A percentile compares a stretch with the other conserved stretches of the same genome.
Evolutionary conservation across 2,888 invertebrate species (phyloP).

Genomic region (Drosophila ustulata): DNA sequence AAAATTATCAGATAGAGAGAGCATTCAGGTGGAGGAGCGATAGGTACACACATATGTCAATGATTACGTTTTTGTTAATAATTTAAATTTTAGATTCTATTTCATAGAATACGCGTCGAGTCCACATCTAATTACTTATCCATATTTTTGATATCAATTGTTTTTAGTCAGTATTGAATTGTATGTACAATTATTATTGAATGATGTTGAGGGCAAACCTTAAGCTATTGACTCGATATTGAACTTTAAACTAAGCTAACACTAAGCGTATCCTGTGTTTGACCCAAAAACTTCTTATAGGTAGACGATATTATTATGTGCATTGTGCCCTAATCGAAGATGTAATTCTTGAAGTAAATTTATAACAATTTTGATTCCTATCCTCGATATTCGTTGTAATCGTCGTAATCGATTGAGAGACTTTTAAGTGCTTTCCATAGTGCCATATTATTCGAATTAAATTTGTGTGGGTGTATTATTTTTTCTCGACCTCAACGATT

Average conservation of each 20-base stretch:
- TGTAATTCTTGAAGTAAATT: background rate
- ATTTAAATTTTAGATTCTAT: slow-evolving; percentile 56
- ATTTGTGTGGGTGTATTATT: background rate
- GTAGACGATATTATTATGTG: slow-evolving; percentile 21
- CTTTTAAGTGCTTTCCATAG: background rate
- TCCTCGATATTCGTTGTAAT: background rate
- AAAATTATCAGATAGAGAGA: slow-evolving; percentile 67
- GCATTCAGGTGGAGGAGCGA: slow-evolving; percentile 77
- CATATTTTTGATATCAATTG: slow-evolving; percentile 38
- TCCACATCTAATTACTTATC: slow-evolving; percentile 46
- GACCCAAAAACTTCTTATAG: slow-evolving; percentile 48
- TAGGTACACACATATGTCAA: slow-evolving; percentile 77
- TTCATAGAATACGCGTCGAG: slow-evolving; percentile 61
- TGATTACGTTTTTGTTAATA: slow-evolving; percentile 38
- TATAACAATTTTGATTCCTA: background rate
- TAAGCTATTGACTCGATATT: slow-evolving; percentile 61
- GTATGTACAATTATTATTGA: slow-evolving; percentile 40
- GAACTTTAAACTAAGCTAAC: slow-evolving; percentile 47
- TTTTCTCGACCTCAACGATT: slow-evolving; percentile 11
- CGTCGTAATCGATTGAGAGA: too few species aligned
- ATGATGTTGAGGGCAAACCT: slow-evolving; percentile 34
- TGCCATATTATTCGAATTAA: background rate
- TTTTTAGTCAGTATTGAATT: slow-evolving; percentile 18
- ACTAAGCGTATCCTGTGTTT: slow-evolving; percentile 60
- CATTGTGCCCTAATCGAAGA: slow-evolving; percentile 32